Base-by-base conservation (phyloP, 2,113 vertebrate species). In the Campylomormyrus numenius region DNA sequence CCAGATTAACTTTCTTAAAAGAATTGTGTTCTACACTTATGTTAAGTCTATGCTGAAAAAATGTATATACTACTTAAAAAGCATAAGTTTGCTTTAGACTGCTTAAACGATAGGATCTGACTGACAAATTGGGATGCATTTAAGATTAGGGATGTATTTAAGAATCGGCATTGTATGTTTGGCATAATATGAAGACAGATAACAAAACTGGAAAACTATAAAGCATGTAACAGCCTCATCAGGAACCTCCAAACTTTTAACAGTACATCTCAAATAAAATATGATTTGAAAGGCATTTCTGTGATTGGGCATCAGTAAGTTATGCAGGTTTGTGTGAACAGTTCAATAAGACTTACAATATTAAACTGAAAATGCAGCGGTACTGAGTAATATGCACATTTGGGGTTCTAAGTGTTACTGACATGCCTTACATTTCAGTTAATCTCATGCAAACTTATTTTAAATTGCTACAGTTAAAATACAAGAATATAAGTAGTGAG, bases 381-480 rank as follows among this genome's bases (percentile, higher is more conserved):
- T 74, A 85, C 52, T 85, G 52, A 89, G 39, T 62, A 31, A 5
- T 87, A 85, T 9, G 42, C n/a, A 85, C 27, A 83, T 31, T 11
- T 17, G n/a, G 88, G 46, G 88, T 39, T 24, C 66, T 77, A 80
- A 27, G 53, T 88, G 58, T 88, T 46, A 80, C 66, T 89, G 50
- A 85, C 77, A 89, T 85, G 52, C 39, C 50, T 53, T 45, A n/a
- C 84, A 17, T 45, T 58, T 2, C 17, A 58, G 15, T 31, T 85
- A 53, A 50, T 87, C 27, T 87, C 87, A 91, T 90, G 85, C 89
- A 90, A 87, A 77, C 5, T 31, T 74, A 27, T 46, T 70, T 45
- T 27, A 74, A 77, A 2, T 66, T 21, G 46, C 48, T 17, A 31
- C 45, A 9, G 42, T n/a, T 19, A 10, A 62, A 66, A 88, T 27